Conservation (phyloP, 2,888 invertebrate genomes). For the Thecocarcelia acutangulata region DNA sequence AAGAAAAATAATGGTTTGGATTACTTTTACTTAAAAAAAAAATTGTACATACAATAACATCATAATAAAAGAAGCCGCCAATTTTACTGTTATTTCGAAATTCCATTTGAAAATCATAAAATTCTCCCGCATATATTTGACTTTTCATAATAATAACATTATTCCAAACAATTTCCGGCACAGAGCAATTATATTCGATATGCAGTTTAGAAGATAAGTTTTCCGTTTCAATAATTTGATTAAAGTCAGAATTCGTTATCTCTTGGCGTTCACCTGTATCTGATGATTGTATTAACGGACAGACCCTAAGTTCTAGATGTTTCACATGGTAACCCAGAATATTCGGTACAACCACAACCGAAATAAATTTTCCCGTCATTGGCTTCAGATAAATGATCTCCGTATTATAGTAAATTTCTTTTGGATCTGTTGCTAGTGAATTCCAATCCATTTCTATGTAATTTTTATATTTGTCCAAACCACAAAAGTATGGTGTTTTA, state of each 20-base stretch:
- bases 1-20: background rate
- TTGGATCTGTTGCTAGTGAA: slow-evolving; percentile 75
- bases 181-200: slow-evolving; percentile 75
- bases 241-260: background rate
- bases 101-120: slow-evolving; percentile 73
- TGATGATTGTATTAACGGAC: slow-evolving; percentile 71
- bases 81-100: slow-evolving; percentile 74
- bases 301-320: slow-evolving; percentile 74
- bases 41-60: slow-evolving; percentile 74
- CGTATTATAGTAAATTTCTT: slow-evolving; percentile 76
- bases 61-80: slow-evolving; percentile 77
- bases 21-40: background rate
- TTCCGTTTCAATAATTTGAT: slow-evolving; percentile 71
- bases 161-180: slow-evolving; percentile 73
- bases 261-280: slow-evolving; percentile 1
- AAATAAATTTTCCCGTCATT: slow-evolving; percentile 75
- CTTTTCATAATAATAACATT: slow-evolving; percentile 71
- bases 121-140: slow-evolving; percentile 74
- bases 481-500: slow-evolving; percentile 74
- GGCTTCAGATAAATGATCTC: slow-evolving; percentile 77
- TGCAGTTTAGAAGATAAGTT: slow-evolving; percentile 73
- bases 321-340: slow-evolving; percentile 73
- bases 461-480: slow-evolving; percentile 73
- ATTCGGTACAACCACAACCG: slow-evolving; percentile 77
- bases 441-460: slow-evolving; percentile 78